Evolutionary conservation across 2,113 vertebrate genomes (phyloP).

Genomic region (Micronycteris hirsuta): DNA sequence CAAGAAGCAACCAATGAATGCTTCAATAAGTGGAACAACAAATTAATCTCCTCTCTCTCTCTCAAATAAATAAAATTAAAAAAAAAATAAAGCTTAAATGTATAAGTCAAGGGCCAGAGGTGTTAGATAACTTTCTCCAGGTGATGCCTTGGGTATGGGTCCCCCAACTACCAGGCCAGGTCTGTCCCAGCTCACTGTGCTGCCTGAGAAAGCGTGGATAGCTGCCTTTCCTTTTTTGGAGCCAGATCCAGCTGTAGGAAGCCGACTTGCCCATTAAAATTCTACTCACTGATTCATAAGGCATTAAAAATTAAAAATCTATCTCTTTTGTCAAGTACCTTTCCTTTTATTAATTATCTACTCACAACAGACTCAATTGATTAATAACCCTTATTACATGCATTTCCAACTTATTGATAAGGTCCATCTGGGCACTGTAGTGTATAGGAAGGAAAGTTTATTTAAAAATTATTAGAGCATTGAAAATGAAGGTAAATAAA

Average conservation of each 20-base stretch:
- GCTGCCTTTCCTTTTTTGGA: constrained; percentile 1
- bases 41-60: too few relatives aligned
- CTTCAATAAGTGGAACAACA: too few relatives aligned
- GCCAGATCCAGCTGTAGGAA: constrained; percentile 59
- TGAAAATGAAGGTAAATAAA: constrained; percentile 44
- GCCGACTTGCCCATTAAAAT: constrained; percentile 65
- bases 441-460: background rate
- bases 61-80: too few relatives aligned
- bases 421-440: constrained; percentile 24
- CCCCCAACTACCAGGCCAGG: background rate
- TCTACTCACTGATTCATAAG: constrained; percentile 68
- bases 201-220: background rate
- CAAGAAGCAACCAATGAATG: too few relatives aligned
- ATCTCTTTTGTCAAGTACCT: constrained; percentile 68
- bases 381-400: constrained; percentile 67
- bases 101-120: background rate
- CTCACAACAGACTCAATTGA: constrained; percentile 71
- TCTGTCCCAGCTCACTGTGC: background rate
- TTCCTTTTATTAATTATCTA: constrained; percentile 78
- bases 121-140: background rate
- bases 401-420: constrained; percentile 64
- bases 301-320: constrained; percentile 75
- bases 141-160: background rate
- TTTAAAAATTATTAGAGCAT: constrained; percentile 47
- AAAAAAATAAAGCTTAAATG: rapidly evolving